Percentiles rank a stretch among this genome's conserved stretches.
These are phyloP conservation scores for Pentamera pediparva DNA, from an alignment of 53 echinoderm and acorn worm genomes.

Conservation along the genomic window DNA sequence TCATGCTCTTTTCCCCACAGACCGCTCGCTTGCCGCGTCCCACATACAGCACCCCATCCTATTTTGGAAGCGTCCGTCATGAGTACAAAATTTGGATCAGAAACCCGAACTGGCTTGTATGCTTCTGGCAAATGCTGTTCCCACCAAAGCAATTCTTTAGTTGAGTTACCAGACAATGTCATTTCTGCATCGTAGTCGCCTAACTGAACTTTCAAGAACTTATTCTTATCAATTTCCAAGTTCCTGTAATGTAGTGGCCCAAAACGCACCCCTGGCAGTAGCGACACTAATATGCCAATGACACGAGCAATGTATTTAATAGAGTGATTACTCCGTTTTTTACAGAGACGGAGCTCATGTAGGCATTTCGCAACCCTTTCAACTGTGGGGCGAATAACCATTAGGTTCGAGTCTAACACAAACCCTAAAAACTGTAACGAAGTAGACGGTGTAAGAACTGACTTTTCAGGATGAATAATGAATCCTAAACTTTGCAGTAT, in stretches of 20 bases:
- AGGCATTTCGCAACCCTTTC: not conserved
- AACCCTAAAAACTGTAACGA: constrained; percentile 9
- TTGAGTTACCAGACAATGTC: not conserved
- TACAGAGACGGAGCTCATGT: not conserved
- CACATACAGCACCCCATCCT: constrained; percentile 24
- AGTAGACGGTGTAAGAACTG: not conserved
- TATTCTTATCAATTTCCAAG: not conserved
- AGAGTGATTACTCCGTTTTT: not conserved
- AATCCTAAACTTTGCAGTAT: not conserved
- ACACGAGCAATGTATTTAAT: not conserved
- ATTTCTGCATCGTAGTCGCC: not conserved
- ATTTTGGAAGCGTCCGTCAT: constrained; percentile 9
- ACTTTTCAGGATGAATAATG: constrained; percentile 12
- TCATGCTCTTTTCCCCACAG: constrained; percentile 45
- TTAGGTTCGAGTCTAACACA: not conserved
- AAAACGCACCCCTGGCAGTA: constrained; percentile 12
- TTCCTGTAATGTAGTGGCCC: not conserved
- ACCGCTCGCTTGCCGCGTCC: not conserved
- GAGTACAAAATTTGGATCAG: not conserved
- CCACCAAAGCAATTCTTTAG: constrained; percentile 13
- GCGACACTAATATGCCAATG: constrained; percentile 10
- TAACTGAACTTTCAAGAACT: not conserved
- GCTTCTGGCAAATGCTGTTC: not conserved
- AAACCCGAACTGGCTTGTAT: not conserved
- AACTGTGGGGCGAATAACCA: not conserved